These are phyloP conservation scores for Prolemur simus DNA, from an alignment of 2,113 vertebrate species.

Conservation along the genomic window DNA sequence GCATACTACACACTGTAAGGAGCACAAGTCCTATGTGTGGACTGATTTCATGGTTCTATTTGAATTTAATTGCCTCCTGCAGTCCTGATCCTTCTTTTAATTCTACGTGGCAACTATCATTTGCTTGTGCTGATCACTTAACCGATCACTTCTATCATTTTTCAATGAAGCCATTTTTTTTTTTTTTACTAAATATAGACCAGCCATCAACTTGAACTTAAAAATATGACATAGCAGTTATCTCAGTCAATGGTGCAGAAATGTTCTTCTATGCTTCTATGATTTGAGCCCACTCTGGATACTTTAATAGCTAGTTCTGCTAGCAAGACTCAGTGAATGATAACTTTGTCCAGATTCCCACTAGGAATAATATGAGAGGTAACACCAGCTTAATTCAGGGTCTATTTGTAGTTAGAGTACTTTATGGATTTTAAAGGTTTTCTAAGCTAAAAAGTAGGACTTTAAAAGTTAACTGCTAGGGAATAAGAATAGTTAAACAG, in stretches of 20 bases:
- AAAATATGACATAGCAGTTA: constrained; percentile 19
- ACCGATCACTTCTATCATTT: not conserved
- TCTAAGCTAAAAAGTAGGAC: not conserved
- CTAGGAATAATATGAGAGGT: not conserved
- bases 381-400: not conserved
- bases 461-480: not conserved
- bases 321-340: constrained; percentile 16
- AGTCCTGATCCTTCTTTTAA: not conserved
- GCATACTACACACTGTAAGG: not conserved
- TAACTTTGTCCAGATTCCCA: constrained; percentile 3
- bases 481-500: not conserved
- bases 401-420: not conserved
- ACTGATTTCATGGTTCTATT: not conserved
- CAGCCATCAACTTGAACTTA: constrained; percentile 34
- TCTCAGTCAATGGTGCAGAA: not conserved
- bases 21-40: not conserved
- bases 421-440: constrained; percentile 13
- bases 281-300: not conserved
- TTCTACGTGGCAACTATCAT: not conserved
- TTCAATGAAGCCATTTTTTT: not conserved
- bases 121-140: not conserved
- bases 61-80: not conserved
- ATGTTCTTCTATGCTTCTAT: not conserved
- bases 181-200: not conserved
- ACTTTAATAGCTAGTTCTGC: not conserved